A percentile compares a stretch with the other conserved stretches of the same genome.
Conservation (phyloP, 2,797 vertebrate genomes). For the Acipenser oxyrinchus region DNA sequence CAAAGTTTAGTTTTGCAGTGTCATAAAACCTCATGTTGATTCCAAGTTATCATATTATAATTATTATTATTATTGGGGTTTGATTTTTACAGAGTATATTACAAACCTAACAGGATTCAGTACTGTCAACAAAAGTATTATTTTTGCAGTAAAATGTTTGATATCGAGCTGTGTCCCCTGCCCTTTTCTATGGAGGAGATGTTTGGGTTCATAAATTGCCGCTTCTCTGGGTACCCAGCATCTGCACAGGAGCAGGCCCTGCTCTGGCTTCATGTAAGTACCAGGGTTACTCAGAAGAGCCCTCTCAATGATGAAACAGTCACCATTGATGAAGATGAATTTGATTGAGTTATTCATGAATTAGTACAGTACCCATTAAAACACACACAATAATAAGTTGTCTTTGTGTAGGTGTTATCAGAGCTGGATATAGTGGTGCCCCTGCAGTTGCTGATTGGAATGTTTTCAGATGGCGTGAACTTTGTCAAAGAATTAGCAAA, state of each 20-base stretch:
- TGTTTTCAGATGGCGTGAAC: slow-evolving; percentile 98
- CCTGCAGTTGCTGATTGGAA: slow-evolving; percentile 89
- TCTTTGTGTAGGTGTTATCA: slow-evolving; percentile 76
- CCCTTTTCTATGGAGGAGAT: slow-evolving; percentile 99
- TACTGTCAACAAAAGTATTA: slow-evolving; percentile 4
- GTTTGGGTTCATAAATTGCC: slow-evolving; percentile 98
- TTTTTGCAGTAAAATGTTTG: slow-evolving; percentile 94
- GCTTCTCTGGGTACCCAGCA: slow-evolving; percentile 93
- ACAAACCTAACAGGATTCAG: too few species aligned
- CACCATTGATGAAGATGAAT: too few species aligned
- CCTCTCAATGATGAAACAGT: too few species aligned
- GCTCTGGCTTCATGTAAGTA: slow-evolving; percentile 93
- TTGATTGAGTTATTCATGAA: too few species aligned
- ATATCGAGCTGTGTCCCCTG: slow-evolving; percentile 92
- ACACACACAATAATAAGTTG: background rate
- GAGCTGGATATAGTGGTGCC: slow-evolving; percentile 96
- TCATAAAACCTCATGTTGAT: too few species aligned
- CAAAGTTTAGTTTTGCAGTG: too few species aligned
- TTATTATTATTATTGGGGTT: too few species aligned
- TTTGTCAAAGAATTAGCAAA: slow-evolving; percentile 94
- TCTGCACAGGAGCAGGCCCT: slow-evolving; percentile 95
- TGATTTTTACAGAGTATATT: too few species aligned
- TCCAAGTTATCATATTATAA: too few species aligned
- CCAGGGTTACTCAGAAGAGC: too few species aligned
- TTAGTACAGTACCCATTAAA: too few species aligned